Evolutionary conservation across 2,888 invertebrate genomes (phyloP).

Genomic region (Loripinus fragilis): DNA sequence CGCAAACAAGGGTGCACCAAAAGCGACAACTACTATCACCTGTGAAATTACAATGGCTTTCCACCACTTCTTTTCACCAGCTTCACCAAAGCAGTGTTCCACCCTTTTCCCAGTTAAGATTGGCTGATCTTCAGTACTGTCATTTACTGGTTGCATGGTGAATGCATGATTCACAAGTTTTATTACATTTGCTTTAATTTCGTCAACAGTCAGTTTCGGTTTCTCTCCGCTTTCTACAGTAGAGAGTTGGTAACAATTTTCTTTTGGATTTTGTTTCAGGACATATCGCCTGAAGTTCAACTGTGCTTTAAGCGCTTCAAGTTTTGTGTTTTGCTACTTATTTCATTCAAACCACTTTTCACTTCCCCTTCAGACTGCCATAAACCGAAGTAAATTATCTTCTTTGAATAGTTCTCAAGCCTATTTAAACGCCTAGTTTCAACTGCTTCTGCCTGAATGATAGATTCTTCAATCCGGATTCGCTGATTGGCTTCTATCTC

Average conservation of each 20-base stretch:
- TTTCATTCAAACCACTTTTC: constrained; percentile 13
- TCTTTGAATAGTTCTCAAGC: constrained; percentile 23
- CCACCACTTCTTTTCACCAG: not conserved
- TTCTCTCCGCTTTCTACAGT: constrained; percentile 21
- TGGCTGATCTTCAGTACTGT: not conserved
- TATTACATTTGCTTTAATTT: constrained; percentile 26
- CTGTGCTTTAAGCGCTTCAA: constrained; percentile 32
- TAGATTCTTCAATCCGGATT: constrained; percentile 14
- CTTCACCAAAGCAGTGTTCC: constrained; percentile 1
- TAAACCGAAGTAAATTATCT: constrained; percentile 45
- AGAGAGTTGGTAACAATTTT: not conserved
- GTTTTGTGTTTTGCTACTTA: constrained; percentile 36
- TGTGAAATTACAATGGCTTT: constrained; percentile 8
- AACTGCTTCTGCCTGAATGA: not conserved
- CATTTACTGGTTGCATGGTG: not conserved
- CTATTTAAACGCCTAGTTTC: constrained; percentile 20
- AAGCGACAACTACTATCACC: not conserved
- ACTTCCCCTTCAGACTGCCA: constrained; percentile 46
- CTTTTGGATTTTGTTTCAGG: constrained; percentile 25
- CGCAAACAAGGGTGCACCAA: not conserved
- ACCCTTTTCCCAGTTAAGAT: constrained; percentile 20
- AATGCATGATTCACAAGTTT: constrained; percentile 26
- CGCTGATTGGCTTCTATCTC: constrained; percentile 1
- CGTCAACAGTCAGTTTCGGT: constrained; percentile 20
- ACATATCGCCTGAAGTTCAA: constrained; percentile 34